Evolutionary conservation across 2,797 vertebrate species (phyloP).

Genomic region (Todus mexicanus): DNA sequence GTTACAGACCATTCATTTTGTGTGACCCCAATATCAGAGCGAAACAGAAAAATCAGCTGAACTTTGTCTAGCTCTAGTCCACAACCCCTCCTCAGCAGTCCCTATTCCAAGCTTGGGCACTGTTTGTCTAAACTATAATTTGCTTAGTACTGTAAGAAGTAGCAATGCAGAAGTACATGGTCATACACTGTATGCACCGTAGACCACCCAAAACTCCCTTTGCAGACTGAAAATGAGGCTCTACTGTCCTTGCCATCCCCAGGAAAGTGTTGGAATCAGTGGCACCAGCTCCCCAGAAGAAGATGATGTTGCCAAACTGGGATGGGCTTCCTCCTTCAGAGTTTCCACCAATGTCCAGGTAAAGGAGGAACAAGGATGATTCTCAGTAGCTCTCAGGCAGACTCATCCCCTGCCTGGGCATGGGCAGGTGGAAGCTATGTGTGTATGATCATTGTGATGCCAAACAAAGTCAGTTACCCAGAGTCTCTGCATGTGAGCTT

Average conservation of each 20-base stretch:
- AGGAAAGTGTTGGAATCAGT: neutral
- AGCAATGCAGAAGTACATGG: neutral
- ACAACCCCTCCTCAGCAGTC: neutral
- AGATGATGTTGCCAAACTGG: neutral
- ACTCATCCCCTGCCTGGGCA: neutral
- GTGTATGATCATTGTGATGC: accelerated
- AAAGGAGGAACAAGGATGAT: neutral
- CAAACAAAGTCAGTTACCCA: neutral
- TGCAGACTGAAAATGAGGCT: neutral
- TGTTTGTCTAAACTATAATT: neutral
- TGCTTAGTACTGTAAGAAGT: neutral
- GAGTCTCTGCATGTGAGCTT: too few relatives aligned
- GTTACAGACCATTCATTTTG: neutral
- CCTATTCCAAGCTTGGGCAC: neutral
- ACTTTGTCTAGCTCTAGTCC: neutral
- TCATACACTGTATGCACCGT: neutral
- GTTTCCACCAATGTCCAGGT: neutral
- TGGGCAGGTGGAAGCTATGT: neutral
- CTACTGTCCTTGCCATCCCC: neutral
- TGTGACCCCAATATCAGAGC: neutral
- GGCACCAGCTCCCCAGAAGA: neutral
- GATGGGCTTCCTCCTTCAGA: neutral
- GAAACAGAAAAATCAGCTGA: neutral
- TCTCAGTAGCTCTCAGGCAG: neutral
- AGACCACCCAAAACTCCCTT: neutral